Conservation (phyloP, 1,140 invertebrate genomes). For the Choristoneura fumiferana region DNA sequence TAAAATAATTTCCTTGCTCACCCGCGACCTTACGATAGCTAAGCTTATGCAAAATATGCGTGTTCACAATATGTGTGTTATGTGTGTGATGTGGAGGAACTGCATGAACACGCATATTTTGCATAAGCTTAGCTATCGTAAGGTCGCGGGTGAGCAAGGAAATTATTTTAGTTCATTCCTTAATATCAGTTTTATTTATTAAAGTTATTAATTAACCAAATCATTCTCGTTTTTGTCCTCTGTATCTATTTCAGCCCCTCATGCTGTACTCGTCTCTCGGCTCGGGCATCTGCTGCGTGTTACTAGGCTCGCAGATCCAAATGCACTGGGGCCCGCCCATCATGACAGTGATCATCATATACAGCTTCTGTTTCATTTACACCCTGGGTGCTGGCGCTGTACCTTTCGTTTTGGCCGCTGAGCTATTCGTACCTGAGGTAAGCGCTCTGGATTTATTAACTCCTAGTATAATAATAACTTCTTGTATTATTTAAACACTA, state of each 20-base stretch:
- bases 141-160: no score
- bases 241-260: constrained; percentile 15
- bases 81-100: no score
- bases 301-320: constrained; percentile 47
- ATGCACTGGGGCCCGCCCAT: constrained; percentile 42
- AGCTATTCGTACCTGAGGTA: constrained; percentile 56
- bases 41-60: no score
- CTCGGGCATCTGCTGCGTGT: constrained; percentile 33
- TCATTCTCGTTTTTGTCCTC: neutral
- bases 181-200: neutral
- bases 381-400: constrained; percentile 44
- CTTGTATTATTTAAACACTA: neutral
- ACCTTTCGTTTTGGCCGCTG: constrained; percentile 39
- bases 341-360: constrained; percentile 39
- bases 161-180: neutral
- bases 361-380: constrained; percentile 30
- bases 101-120: no score
- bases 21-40: no score
- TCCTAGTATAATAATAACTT: neutral
- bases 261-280: constrained; percentile 42
- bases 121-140: no score
- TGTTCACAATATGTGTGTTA: no score
- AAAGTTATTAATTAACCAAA: neutral
- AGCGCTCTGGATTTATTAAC: constrained; percentile 9
- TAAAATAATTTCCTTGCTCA: no score